phyloP scores from a whole-genome alignment of 2,797 vertebrate genomes.

The Xiphophorus birchmanni region DNA sequence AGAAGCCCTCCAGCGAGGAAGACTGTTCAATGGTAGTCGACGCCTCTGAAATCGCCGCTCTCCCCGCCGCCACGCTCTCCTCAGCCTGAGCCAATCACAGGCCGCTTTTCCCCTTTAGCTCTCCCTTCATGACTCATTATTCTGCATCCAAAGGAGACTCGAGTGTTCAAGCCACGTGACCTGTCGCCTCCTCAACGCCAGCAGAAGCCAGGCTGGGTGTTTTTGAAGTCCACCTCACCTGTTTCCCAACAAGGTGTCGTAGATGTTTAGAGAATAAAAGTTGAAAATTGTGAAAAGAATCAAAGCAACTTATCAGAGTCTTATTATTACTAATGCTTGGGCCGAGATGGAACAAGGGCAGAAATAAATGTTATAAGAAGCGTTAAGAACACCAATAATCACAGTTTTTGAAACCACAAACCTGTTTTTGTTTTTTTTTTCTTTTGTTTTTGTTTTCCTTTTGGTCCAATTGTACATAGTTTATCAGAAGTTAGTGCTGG shows the following conservation, averaged over 20 bases:
- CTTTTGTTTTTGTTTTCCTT: background rate
- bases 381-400: slow-evolving; percentile 41
- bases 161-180: slow-evolving; percentile 30
- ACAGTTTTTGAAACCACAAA: slow-evolving; percentile 35
- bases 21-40: slow-evolving; percentile 66
- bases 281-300: slow-evolving; percentile 22
- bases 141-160: slow-evolving; percentile 39
- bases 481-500: slow-evolving; percentile 32
- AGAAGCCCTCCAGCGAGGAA: slow-evolving; percentile 29
- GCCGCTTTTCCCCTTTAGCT: background rate
- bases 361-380: slow-evolving; percentile 20
- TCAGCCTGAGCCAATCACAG: slow-evolving; percentile 59
- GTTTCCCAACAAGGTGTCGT: slow-evolving; percentile 11
- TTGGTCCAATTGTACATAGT: slow-evolving; percentile 56
- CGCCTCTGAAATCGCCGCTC: slow-evolving; percentile 59
- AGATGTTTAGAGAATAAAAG: slow-evolving; percentile 18
- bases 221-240: background rate
- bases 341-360: slow-evolving; percentile 30
- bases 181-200: slow-evolving; percentile 15
- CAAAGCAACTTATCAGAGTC: slow-evolving; percentile 14
- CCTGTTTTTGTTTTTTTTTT: background rate
- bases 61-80: slow-evolving; percentile 57
- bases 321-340: slow-evolving; percentile 7
- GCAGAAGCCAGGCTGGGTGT: slow-evolving; percentile 2
- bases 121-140: slow-evolving; percentile 42